Conservation (phyloP, 2,797 vertebrate genomes). For the Cichlasoma orientale region DNA sequence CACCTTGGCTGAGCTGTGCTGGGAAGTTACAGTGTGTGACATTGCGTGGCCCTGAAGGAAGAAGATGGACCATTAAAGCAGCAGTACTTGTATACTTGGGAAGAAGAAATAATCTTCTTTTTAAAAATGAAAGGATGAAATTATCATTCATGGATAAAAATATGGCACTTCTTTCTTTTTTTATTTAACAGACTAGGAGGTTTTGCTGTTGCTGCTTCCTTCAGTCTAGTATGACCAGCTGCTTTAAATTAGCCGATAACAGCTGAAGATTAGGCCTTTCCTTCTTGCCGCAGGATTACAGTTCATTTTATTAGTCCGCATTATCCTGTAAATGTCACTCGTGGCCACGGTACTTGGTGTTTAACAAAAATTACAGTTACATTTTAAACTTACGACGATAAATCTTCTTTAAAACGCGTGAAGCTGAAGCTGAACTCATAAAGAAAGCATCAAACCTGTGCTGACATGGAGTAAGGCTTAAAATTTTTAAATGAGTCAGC, state of each 20-base stretch:
- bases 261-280: neutral
- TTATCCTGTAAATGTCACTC: neutral
- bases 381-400: neutral
- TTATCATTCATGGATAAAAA: neutral
- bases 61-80: neutral
- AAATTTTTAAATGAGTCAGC: neutral
- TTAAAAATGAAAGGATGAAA: neutral
- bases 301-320: neutral
- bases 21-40: conserved; percentile 94
- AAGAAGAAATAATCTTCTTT: neutral
- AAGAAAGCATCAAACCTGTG: neutral
- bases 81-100: neutral
- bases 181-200: neutral
- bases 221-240: neutral
- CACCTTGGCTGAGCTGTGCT: conserved; percentile 91
- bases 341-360: neutral
- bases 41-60: conserved; percentile 81
- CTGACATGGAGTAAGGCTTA: neutral
- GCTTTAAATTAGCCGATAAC: neutral
- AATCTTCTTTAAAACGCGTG: neutral
- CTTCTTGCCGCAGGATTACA: neutral
- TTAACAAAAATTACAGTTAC: neutral
- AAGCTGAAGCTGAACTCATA: neutral
- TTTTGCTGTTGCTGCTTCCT: neutral
- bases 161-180: neutral